Base-by-base conservation (phyloP, 2,888 invertebrate genomes). In the Synergus itoensis region DNA sequence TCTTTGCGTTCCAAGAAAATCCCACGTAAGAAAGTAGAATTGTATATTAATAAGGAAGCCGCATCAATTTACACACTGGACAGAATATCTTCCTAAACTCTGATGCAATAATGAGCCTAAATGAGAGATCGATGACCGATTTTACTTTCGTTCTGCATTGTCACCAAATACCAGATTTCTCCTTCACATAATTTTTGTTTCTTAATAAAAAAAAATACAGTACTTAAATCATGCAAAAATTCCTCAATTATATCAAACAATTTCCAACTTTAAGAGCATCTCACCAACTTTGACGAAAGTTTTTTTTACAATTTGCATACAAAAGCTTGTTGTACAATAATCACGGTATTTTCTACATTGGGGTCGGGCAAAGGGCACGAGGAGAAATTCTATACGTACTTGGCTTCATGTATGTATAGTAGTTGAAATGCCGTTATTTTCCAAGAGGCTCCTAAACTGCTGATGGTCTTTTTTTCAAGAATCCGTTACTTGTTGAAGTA, bases 1-100 rank as follows among this genome's bases (percentile, higher is more conserved):
- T 86, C 86, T 85, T 87, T 87, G 84, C 84, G 85, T 87, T 83
- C 83, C 78, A 81, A 88, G 88, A 87, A 87, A 90, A 90, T 88
- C 86, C 88, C 87, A 87, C 86, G 83, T 82, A 84, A 88, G 87
- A 89, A 89, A 88, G 87, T 86, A 21, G 79, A 48, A 73, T 67
- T 48, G 21, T 9, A 73, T 76, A 43, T 73, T 18, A 73, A 73
- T 73, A 36, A 36, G 53, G 53, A 73, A 36, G n/a, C 36, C 36
- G 36, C 4, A 53, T 48, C 16, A 73, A 53, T 48, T 73, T 53
- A n/a, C 28, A 48, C 48, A 69, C 48, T 53, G 11, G 36, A 21
- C n/a, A 14, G n/a, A n/a, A 48, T 9, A n/a, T 53, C 11, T 53
- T 73, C 11, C 9, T n/a, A 53, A n/a, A 36, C 3, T 53, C 28